phyloP scores from a whole-genome alignment of 2,888 invertebrate genomes.

The Acheta domesticus region DNA sequence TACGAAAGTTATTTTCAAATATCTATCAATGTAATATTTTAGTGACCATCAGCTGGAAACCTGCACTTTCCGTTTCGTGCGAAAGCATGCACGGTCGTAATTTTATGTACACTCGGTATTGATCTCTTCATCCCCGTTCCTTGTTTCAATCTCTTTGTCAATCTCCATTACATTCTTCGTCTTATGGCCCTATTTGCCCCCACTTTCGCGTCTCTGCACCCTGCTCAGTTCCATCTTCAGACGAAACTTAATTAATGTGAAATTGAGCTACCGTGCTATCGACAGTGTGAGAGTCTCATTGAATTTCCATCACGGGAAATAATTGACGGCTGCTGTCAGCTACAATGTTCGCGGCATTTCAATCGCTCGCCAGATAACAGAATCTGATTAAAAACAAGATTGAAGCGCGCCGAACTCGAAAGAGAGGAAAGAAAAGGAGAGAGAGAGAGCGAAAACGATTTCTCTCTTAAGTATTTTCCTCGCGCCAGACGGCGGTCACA shows the following conservation, averaged over 20 bases:
- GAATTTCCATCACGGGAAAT: slow-evolving; percentile 2
- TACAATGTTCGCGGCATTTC: slow-evolving; percentile 18
- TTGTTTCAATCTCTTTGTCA: no score
- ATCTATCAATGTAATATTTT: no score
- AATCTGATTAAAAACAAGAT: slow-evolving; percentile 18
- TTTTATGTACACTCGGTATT: no score
- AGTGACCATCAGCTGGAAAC: no score
- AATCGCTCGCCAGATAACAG: slow-evolving; percentile 7
- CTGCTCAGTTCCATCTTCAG: background rate
- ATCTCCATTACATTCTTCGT: no score
- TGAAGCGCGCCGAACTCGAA: background rate
- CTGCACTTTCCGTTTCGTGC: no score
- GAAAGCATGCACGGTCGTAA: no score
- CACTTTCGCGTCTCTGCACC: no score
- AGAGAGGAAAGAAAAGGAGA: background rate
- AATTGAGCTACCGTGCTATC: slow-evolving; percentile 11
- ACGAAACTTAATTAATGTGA: slow-evolving; percentile 18
- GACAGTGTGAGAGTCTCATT: slow-evolving; percentile 18
- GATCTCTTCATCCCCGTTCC: no score
- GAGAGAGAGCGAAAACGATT: background rate
- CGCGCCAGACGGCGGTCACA: slow-evolving; percentile 18
- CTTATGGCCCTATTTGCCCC: no score
- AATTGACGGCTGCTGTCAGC: slow-evolving; percentile 18
- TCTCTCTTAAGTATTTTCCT: slow-evolving; percentile 11
- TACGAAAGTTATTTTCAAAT: no score